Evolutionary conservation across 2,113 vertebrate genomes (phyloP).

Genomic region (Pygoscelis antarcticus): DNA sequence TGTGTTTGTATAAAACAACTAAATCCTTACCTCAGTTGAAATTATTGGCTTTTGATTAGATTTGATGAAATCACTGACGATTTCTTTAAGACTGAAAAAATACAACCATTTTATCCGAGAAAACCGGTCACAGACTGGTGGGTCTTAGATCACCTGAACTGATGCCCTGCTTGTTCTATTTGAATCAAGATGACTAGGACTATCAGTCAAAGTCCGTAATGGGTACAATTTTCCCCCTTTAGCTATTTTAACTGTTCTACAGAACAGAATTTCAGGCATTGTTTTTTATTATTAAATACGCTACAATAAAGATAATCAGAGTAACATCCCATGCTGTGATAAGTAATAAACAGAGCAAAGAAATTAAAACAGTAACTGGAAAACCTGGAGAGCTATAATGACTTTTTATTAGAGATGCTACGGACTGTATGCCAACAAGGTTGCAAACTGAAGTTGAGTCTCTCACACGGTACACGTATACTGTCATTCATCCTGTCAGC

Average conservation of each 20-base stretch:
- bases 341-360: constrained; percentile 1
- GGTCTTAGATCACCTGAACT: background rate
- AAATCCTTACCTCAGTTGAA: background rate
- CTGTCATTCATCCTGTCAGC: background rate
- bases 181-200: background rate
- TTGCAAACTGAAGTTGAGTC: background rate
- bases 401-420: constrained; percentile 1
- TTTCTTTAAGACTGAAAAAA: background rate
- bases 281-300: background rate
- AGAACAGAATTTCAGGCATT: background rate
- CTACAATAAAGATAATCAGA: constrained; percentile 2
- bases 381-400: constrained; percentile 11
- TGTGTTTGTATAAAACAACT: background rate
- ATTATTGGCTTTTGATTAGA: background rate
- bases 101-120: background rate
- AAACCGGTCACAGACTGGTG: background rate
- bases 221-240: background rate
- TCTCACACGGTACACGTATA: background rate
- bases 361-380: constrained; percentile 45
- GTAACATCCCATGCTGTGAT: background rate
- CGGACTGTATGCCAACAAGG: background rate
- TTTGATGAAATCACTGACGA: background rate
- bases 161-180: background rate
- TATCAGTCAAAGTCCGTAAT: background rate
- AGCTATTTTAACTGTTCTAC: background rate